Conservation (phyloP, 1,140 invertebrate species). For the Odontomachus brunneus region DNA sequence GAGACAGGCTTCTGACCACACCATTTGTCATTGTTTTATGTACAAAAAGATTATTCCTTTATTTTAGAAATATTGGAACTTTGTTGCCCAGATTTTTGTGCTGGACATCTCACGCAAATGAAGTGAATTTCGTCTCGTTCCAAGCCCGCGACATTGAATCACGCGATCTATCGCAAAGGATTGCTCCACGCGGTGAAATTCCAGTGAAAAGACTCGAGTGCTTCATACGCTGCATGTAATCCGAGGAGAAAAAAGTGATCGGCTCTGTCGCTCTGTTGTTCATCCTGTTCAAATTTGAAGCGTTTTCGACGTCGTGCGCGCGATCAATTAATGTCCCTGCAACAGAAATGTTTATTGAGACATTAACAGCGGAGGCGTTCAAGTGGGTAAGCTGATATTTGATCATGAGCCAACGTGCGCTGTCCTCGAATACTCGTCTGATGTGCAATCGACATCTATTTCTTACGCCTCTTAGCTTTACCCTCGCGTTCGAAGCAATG, state of each 20-base stretch:
- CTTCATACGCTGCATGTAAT: constrained; percentile 16
- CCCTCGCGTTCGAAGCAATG: not conserved
- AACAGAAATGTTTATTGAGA: constrained; percentile 74
- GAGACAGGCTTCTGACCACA: too few species aligned
- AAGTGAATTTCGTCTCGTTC: too few species aligned
- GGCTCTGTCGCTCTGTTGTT: not conserved
- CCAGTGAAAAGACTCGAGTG: constrained; percentile 11
- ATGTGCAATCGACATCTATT: constrained; percentile 1
- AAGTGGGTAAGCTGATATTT: constrained; percentile 62
- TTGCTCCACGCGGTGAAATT: not conserved
- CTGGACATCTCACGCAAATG: too few species aligned
- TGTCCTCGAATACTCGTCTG: constrained; percentile 16
- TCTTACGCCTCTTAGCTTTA: constrained; percentile 3
- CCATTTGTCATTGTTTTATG: too few species aligned
- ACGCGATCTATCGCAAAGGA: not conserved
- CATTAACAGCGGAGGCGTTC: constrained; percentile 68
- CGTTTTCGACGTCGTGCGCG: constrained; percentile 26
- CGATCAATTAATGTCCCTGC: constrained; percentile 65
- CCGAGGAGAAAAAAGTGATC: not conserved
- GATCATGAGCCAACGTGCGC: constrained; percentile 60
- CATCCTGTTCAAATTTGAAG: constrained; percentile 4
- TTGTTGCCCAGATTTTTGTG: too few species aligned
- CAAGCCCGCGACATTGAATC: not conserved
- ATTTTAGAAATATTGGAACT: too few species aligned
- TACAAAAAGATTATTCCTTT: too few species aligned